A percentile compares a stretch with the other conserved stretches of the same genome.
phyloP scores from a whole-genome alignment of 2,888 invertebrate species.

The Mactromeris polynyma region DNA sequence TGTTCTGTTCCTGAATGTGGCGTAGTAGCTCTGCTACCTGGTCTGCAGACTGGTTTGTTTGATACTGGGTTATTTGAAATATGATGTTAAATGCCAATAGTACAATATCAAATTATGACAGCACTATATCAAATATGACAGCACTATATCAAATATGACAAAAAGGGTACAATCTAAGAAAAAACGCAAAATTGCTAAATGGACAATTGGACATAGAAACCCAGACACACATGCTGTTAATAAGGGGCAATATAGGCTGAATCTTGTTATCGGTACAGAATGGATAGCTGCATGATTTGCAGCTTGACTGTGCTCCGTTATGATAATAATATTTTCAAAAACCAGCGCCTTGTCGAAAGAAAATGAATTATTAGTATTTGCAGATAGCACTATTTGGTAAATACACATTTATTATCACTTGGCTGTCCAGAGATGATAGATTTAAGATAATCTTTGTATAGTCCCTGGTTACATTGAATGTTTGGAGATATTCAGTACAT shows the following conservation, averaged over 20 bases:
- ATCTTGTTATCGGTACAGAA: background rate
- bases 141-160: too few relatives aligned
- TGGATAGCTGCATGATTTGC: background rate
- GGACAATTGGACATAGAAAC: too few relatives aligned
- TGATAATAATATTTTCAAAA: slow-evolving; percentile 1
- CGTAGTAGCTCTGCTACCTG: too few relatives aligned
- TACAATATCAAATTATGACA: too few relatives aligned
- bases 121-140: too few relatives aligned
- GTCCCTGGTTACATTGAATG: background rate
- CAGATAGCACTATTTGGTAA: slow-evolving; percentile 39
- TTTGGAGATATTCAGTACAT: background rate
- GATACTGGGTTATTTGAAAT: too few relatives aligned
- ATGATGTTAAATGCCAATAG: too few relatives aligned
- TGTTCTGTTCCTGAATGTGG: too few relatives aligned
- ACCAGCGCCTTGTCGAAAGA: slow-evolving; percentile 11
- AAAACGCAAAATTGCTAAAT: background rate
- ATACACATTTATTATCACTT: slow-evolving; percentile 23
- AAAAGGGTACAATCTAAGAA: background rate
- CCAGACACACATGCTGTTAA: too few relatives aligned
- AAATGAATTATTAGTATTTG: slow-evolving; percentile 28
- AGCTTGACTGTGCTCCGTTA: background rate
- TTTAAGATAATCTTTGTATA: background rate
- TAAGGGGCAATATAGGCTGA: too few relatives aligned
- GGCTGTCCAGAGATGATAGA: slow-evolving; percentile 25
- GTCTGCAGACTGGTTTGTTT: too few relatives aligned